Conservation (phyloP, 2,888 invertebrate genomes). For the Drosophila diplacantha region DNA sequence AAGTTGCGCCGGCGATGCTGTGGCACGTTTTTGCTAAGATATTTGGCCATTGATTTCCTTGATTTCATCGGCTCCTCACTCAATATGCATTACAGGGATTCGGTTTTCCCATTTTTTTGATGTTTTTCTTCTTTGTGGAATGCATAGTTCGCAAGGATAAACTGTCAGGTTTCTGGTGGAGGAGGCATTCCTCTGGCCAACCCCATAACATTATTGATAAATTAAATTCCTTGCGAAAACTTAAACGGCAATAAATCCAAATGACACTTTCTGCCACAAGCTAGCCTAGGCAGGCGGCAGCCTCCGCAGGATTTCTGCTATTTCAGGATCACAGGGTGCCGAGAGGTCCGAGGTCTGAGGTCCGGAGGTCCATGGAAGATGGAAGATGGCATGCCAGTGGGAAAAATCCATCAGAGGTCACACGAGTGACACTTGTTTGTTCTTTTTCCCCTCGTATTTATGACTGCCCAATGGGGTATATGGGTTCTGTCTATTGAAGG, state of each 20-base stretch:
- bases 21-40: conserved; percentile 45
- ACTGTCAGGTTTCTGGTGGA: conserved; percentile 20
- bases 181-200: conserved; percentile 14
- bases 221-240: conserved; percentile 57
- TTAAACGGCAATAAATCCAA: conserved; percentile 39
- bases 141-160: conserved; percentile 17
- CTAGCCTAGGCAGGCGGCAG: background rate
- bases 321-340: conserved; percentile 19
- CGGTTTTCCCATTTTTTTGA: background rate
- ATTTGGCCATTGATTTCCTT: conserved; percentile 26
- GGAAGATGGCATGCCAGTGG: conserved; percentile 9
- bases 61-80: conserved; percentile 24
- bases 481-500: background rate
- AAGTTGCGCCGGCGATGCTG: conserved; percentile 43
- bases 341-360: conserved; percentile 13
- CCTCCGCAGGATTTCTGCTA: background rate
- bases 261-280: conserved; percentile 29
- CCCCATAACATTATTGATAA: conserved; percentile 53
- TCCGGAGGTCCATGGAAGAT: conserved; percentile 21
- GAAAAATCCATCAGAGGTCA: conserved; percentile 31
- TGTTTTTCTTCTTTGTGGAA: background rate
- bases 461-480: background rate
- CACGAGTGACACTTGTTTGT: conserved; percentile 24
- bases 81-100: conserved; percentile 40
- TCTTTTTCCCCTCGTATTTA: conserved; percentile 4